Evolutionary conservation across 2,888 invertebrate species (phyloP), one percentile per base, ranked within the genome.

Genomic region (Rhimphoctona megacephalus): DNA sequence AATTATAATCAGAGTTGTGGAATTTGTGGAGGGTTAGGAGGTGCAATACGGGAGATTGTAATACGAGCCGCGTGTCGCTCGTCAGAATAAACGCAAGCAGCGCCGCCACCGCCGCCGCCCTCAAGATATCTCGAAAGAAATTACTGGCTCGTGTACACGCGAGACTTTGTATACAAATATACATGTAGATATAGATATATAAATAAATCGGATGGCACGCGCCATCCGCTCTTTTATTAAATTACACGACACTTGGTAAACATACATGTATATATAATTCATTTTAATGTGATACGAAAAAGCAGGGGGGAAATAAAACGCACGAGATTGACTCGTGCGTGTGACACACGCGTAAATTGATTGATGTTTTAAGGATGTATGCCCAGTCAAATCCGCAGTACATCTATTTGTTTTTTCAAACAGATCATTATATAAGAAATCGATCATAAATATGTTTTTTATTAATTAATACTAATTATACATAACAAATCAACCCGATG

Each of bases 151-250:
- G 22, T 14, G 73, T 49, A 70, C 49, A 33, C 49, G 49, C 19
- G 72, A 61, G 61, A 61, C 61, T 72, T n/a, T 52, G 36, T 57
- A 57, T 39, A 30, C 64, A 30, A 46, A 64, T 30, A 33, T 49
- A 49, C 43, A 39, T 39, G 39, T 39, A 61, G 25, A 61, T 14
- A 43, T 4, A 43, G 43, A 43, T 33, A 72, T 33, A 33, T 30
- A 33, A 49, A 52, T 49, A 54, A 14, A 30, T 9, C 49, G 70
- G 17, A n/a, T 43, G 76, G 76, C 76, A 64, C 76, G 76, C n/a
- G 76, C 76, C 76, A 57, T 22, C 61, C 76, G 76, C 64, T 76
- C 64, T 76, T 76, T 61, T 30, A 76, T 61, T 76, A 46, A 76
- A 76, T 76, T 76, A 76, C 22, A 46, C 25, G 30, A 43, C 25